Conservation (phyloP, 2,888 invertebrate genomes). For the Campoletis raptor region DNA sequence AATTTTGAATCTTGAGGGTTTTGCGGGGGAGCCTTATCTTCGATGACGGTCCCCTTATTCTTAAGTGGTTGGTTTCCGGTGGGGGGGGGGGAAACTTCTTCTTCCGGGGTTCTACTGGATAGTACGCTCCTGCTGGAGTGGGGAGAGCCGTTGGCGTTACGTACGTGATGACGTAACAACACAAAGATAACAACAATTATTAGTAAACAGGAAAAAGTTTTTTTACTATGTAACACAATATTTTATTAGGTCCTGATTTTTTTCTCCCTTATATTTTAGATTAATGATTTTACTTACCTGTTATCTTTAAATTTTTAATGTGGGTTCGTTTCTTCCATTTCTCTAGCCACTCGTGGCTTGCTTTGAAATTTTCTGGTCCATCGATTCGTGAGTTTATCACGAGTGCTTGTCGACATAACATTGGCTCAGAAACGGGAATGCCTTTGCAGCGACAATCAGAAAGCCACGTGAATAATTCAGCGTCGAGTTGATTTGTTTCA, state of each 20-base stretch:
- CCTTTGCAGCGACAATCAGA: slow-evolving; percentile 62
- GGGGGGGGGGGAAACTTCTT: too few species aligned
- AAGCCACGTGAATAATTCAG: slow-evolving; percentile 62
- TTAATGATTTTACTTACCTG: slow-evolving; percentile 47
- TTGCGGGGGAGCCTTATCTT: too few species aligned
- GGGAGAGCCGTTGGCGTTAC: too few species aligned
- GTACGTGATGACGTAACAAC: too few species aligned
- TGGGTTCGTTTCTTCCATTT: slow-evolving; percentile 60
- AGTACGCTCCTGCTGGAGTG: too few species aligned
- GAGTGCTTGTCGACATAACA: slow-evolving; percentile 60
- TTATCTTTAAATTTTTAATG: slow-evolving; percentile 57
- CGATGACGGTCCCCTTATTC: too few species aligned
- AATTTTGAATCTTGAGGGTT: too few species aligned
- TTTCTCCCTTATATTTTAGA: slow-evolving; percentile 32
- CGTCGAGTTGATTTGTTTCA: slow-evolving; percentile 51
- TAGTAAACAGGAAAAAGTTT: slow-evolving; percentile 37
- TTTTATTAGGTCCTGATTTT: slow-evolving; percentile 10
- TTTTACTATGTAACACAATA: slow-evolving; percentile 27
- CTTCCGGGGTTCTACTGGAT: too few species aligned
- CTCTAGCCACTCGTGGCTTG: slow-evolving; percentile 59
- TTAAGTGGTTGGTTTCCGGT: too few species aligned
- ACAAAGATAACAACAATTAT: slow-evolving; percentile 29
- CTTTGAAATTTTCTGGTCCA: slow-evolving; percentile 57
- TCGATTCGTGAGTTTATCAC: slow-evolving; percentile 54
- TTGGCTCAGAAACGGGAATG: slow-evolving; percentile 59